These are phyloP conservation scores for Anas platyrhynchos DNA, from an alignment of 2,113 vertebrate genomes.

Conservation along the genomic window DNA sequence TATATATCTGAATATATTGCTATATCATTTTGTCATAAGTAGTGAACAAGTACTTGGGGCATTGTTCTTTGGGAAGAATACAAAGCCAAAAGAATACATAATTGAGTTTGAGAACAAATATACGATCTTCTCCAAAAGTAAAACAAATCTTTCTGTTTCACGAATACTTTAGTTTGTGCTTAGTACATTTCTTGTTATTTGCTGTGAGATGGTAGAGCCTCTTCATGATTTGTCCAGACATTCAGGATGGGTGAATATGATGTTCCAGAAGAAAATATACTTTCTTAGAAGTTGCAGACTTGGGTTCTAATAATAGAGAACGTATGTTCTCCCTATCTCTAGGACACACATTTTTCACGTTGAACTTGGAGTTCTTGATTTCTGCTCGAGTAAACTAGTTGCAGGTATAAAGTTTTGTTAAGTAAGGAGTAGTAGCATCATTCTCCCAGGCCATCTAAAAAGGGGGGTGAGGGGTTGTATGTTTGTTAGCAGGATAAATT, in stretches of 20 bases:
- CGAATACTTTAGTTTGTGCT: not conserved
- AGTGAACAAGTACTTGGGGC: not conserved
- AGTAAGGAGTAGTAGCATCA: not conserved
- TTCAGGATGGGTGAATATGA: not conserved
- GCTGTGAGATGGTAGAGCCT: not conserved
- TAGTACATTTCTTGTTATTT: not conserved
- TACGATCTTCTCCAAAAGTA: not conserved
- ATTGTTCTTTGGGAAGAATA: not conserved
- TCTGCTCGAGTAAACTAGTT: not conserved
- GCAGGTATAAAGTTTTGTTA: not conserved
- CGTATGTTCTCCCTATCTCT: not conserved
- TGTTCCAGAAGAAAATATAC: not conserved
- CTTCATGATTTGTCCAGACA: not conserved
- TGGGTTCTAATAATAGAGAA: not conserved
- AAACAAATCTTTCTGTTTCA: not conserved
- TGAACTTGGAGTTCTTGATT: not conserved
- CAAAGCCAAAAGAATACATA: not conserved
- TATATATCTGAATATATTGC: not conserved
- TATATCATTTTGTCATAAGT: not conserved
- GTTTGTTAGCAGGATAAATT: not conserved
- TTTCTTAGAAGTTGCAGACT: not conserved
- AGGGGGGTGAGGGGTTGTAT: not conserved
- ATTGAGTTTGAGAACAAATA: not conserved
- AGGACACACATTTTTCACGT: not conserved
- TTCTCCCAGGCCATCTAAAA: not conserved